Evolutionary conservation across 35 echinoderm and acorn worm species (phyloP).

Genomic region (Ptychodera flava): DNA sequence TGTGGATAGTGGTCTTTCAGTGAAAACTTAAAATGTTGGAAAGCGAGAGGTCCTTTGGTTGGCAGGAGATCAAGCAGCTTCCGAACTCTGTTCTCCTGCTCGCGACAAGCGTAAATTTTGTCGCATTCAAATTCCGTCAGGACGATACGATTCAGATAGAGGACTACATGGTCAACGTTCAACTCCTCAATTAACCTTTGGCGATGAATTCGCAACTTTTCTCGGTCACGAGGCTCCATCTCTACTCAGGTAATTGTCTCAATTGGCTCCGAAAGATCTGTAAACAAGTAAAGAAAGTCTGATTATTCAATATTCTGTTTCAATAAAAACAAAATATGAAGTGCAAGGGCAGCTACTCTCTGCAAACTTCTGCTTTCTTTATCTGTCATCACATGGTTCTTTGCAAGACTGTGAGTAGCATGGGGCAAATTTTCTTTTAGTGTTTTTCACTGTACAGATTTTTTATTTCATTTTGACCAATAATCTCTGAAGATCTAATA

Average conservation of each 20-base stretch:
- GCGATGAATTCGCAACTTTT: slow-evolving; percentile 52
- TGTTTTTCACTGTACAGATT: too few relatives aligned
- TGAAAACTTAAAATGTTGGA: slow-evolving; percentile 77
- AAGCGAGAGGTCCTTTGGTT: slow-evolving; percentile 58
- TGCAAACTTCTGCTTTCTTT: not conserved
- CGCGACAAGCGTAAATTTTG: slow-evolving; percentile 39
- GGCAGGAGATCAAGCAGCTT: slow-evolving; percentile 48
- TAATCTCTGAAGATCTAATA: too few relatives aligned
- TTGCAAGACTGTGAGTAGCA: not conserved
- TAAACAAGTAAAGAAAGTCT: not conserved
- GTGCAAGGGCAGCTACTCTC: not conserved
- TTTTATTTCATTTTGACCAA: too few relatives aligned
- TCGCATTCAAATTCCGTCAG: slow-evolving; percentile 65
- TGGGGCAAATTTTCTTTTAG: too few relatives aligned
- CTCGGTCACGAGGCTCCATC: slow-evolving; percentile 57
- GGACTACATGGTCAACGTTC: slow-evolving; percentile 53
- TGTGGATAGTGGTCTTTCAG: slow-evolving; percentile 65
- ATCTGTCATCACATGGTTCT: not conserved
- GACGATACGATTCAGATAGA: slow-evolving; percentile 64
- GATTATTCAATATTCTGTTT: not conserved
- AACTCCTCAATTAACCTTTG: slow-evolving; percentile 48
- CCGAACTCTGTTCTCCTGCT: slow-evolving; percentile 28
- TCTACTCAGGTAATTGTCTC: not conserved
- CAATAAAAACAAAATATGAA: not conserved
- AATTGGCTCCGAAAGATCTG: not conserved